phyloP scores from a whole-genome alignment of 2,888 invertebrate species.

The Meandrusa payeni region DNA sequence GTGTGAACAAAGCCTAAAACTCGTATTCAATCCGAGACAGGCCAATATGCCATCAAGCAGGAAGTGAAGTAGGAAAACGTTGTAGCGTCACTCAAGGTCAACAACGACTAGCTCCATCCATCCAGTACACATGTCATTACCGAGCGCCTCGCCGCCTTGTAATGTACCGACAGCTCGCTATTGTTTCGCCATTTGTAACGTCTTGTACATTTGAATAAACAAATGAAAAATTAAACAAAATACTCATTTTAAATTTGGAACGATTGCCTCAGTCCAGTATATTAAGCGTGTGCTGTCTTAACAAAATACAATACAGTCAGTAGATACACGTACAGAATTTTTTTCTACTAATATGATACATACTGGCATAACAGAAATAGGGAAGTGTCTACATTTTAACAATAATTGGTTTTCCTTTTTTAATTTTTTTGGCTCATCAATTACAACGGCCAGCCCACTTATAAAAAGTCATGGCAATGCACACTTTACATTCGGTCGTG shows the following conservation, averaged over 20 bases:
- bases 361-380: constrained; percentile 19
- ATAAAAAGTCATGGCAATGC: constrained; percentile 43
- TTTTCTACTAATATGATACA: no score
- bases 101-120: constrained; percentile 54
- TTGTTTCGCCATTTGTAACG: constrained; percentile 61
- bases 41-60: constrained; percentile 70
- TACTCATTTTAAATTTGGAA: background rate
- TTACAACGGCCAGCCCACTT: constrained; percentile 63
- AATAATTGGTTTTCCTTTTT: constrained; percentile 25
- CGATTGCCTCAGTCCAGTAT: background rate
- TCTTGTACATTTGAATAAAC: constrained; percentile 34
- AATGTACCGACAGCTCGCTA: constrained; percentile 40
- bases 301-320: no score
- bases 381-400: constrained; percentile 1
- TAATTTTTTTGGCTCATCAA: constrained; percentile 45
- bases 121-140: constrained; percentile 35
- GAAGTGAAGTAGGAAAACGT: constrained; percentile 77
- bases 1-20: constrained; percentile 37
- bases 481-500: constrained; percentile 48
- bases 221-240: constrained; percentile 6
- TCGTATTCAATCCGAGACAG: constrained; percentile 41
- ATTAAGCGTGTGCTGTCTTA: no score
- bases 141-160: constrained; percentile 44
- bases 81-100: constrained; percentile 71
- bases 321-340: no score